phyloP scores from a whole-genome alignment of 2,888 invertebrate species.

The Drosophila infuscata region DNA sequence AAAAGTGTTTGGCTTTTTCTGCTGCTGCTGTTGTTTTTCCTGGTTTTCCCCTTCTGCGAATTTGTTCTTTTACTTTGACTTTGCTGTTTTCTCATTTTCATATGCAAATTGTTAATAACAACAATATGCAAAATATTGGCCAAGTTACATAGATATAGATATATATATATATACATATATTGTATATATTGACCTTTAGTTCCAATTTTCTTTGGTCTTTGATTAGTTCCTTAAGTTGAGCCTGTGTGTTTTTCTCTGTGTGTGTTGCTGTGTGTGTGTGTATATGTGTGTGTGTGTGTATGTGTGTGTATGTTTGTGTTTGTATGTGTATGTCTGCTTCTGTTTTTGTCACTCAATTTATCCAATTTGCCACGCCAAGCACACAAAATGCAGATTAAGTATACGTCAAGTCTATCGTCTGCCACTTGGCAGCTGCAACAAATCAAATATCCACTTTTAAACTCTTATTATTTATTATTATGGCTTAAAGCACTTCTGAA shows the following conservation, averaged over 20 bases:
- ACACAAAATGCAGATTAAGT: conserved; percentile 30
- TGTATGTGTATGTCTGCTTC: not conserved
- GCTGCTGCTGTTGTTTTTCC: not conserved
- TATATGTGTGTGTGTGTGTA: not conserved
- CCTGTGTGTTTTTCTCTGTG: not conserved
- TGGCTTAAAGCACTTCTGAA: not conserved
- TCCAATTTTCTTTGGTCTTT: not conserved
- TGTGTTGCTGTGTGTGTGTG: not conserved
- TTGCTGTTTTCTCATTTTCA: conserved; percentile 36
- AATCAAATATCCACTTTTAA: not conserved
- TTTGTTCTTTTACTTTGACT: not conserved
- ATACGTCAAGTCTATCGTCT: conserved; percentile 26
- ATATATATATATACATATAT: not conserved
- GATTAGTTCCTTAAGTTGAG: conserved; percentile 2
- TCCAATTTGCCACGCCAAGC: conserved; percentile 1
- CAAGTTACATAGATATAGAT: conserved; percentile 12
- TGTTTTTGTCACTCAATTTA: conserved; percentile 1
- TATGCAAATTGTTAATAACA: conserved; percentile 56
- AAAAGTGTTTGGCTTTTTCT: not conserved
- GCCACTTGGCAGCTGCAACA: conserved; percentile 6
- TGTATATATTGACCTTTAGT: conserved; percentile 1
- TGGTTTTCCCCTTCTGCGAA: not conserved
- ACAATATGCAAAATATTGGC: conserved; percentile 41
- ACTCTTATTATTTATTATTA: not conserved
- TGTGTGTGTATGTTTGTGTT: conserved; percentile 1